These are phyloP conservation scores for Tetramorium alpestre DNA, from an alignment of 1,140 invertebrate genomes.

Conservation along the genomic window DNA sequence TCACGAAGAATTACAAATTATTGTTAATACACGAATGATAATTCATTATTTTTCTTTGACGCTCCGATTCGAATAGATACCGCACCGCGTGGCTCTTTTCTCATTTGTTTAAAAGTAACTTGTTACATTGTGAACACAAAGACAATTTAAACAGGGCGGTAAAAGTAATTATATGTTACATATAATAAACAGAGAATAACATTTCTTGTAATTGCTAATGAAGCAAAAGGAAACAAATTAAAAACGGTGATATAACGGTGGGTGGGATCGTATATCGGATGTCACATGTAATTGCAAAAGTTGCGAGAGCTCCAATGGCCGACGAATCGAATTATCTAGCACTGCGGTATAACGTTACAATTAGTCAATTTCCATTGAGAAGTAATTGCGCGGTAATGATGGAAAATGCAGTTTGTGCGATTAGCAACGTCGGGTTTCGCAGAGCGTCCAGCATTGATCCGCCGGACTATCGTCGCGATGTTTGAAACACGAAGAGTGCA, in stretches of 20 bases:
- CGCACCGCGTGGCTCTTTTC: background rate
- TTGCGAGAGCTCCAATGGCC: background rate
- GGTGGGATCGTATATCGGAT: background rate
- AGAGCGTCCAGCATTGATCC: background rate
- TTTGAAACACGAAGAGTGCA: constrained; percentile 18
- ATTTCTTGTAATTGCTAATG: background rate
- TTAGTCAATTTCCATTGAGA: constrained; percentile 31
- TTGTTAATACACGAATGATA: background rate
- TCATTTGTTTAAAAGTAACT: background rate
- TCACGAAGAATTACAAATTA: background rate
- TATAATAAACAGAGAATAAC: background rate
- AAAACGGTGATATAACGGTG: background rate
- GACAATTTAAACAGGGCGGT: background rate
- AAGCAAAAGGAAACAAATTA: background rate
- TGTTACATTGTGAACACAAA: background rate
- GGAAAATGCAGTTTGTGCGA: constrained; percentile 20
- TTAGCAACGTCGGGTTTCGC: constrained; percentile 1
- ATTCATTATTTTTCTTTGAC: background rate
- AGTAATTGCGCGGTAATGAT: constrained; percentile 16
- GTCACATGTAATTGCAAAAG: constrained; percentile 1
- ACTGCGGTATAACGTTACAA: background rate
- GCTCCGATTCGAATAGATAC: background rate
- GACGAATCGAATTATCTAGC: constrained; percentile 22
- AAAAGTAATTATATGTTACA: background rate
- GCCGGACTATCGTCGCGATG: background rate